phyloP scores from a whole-genome alignment of 2,113 vertebrate genomes.

The Okapia johnstoni region DNA sequence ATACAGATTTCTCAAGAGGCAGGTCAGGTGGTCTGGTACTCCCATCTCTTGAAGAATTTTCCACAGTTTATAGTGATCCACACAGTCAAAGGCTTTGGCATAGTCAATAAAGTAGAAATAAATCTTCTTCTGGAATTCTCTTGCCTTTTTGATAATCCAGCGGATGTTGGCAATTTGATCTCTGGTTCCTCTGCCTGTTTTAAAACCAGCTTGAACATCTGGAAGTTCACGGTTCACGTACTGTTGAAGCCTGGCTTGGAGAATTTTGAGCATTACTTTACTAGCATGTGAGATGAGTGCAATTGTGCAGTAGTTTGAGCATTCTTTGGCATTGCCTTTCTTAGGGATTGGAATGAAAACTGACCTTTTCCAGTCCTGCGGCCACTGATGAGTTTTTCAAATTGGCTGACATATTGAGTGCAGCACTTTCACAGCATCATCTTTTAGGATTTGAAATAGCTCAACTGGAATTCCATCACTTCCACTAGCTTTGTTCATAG shows the following conservation, averaged over 20 bases:
- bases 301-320: rapidly evolving
- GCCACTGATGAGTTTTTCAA: neutral
- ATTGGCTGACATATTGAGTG: neutral
- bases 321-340: neutral
- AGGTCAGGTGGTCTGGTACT: neutral
- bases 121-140: neutral
- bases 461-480: neutral
- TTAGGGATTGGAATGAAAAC: neutral
- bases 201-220: neutral
- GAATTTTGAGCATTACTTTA: neutral
- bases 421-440: neutral
- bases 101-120: neutral
- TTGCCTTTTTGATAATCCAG: neutral
- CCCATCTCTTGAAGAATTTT: neutral
- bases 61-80: neutral
- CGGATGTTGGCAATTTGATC: neutral
- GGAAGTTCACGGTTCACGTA: neutral
- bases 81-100: neutral
- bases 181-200: neutral
- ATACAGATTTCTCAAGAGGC: neutral
- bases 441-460: neutral
- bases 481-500: neutral
- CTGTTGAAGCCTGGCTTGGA: neutral
- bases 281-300: neutral
- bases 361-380: neutral